Evolutionary conservation across 2,888 invertebrate genomes (phyloP).

Genomic region (Dioctria linearis): DNA sequence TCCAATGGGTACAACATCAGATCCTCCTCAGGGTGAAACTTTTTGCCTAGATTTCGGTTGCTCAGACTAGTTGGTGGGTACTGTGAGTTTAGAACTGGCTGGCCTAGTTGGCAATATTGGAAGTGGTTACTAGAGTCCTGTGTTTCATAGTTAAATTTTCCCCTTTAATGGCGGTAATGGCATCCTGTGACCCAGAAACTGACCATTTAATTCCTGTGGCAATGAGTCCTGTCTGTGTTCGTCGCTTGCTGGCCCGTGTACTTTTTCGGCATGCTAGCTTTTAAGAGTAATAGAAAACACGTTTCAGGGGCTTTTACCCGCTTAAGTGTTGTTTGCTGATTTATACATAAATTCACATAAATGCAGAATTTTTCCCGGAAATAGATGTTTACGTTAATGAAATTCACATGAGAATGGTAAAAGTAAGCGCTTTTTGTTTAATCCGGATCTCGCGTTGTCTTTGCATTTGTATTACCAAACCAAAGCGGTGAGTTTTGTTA

Average conservation of each 20-base stretch:
- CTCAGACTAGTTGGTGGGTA: background rate
- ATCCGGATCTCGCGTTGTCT: slow-evolving; percentile 5
- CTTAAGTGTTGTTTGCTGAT: slow-evolving; percentile 25
- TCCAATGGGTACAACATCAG: slow-evolving; percentile 28
- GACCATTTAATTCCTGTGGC: slow-evolving; percentile 52
- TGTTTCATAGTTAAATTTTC: slow-evolving; percentile 15
- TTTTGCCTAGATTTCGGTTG: slow-evolving; percentile 31
- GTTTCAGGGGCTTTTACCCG: slow-evolving; percentile 27
- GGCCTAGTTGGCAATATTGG: background rate
- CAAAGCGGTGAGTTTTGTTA: too few relatives aligned
- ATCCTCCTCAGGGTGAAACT: slow-evolving; percentile 9
- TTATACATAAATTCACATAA: slow-evolving; percentile 31
- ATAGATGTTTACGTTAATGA: slow-evolving; percentile 43
- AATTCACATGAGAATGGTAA: slow-evolving; percentile 23
- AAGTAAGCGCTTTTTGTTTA: slow-evolving; percentile 23
- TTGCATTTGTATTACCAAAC: background rate
- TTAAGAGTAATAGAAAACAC: slow-evolving; percentile 36
- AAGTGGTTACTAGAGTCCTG: slow-evolving; percentile 7
- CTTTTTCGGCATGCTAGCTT: slow-evolving; percentile 38
- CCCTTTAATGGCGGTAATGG: slow-evolving; percentile 51
- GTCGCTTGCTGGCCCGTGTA: slow-evolving; percentile 30
- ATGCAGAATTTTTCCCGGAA: slow-evolving; percentile 31
- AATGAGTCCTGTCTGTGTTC: slow-evolving; percentile 40
- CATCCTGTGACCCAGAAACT: slow-evolving; percentile 56
- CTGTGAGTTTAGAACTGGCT: too few relatives aligned